Evolutionary conservation across 2,888 invertebrate species (phyloP), one percentile per base, ranked within the genome.

Genomic region (Abrostola tripartita): DNA sequence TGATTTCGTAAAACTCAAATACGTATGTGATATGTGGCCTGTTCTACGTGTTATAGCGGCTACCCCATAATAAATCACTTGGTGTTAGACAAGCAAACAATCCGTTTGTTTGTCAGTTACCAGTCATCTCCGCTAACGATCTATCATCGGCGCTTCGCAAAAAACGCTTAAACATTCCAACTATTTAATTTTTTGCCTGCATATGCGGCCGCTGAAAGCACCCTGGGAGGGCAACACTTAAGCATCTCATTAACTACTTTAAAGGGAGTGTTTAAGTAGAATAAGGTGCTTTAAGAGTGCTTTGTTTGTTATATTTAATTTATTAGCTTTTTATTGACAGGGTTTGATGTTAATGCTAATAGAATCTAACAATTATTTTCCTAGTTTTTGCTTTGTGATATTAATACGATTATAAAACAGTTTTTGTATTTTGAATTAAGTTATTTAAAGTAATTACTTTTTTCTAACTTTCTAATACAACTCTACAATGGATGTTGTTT

Each of bases 101-200:
- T 89, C 76, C 79, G 82, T 87, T 87, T 89, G 89, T 92, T 90
- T 91, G 90, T 88, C 89, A 88, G 89, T 82, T 66, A 81, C 82
- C 79, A 87, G 82, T 88, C 87, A 88, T 87, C 87, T 86, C 81
- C 83, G 78, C 78, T 84, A 87, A 89, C 87, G 86, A 91, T 87
- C 85, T 85, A 85, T 86, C 84, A 83, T 84, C 82, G 79, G 59
- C 76, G 79, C 68, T 75, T 70, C 74, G 88, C 91, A 92, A 92
- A 92, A 92, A 90, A 86, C 65, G 65, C 58, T 14, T 61, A 74
- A 83, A 80, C 77, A 83, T 84, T 85, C 76, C 61, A 83, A 84
- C 79, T 80, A 81, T 83, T 84, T 71, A 52, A 68, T 86, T 85
- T 90, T 89, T 90, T 90, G 84, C 79, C 71, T 67, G 61, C 64